A percentile compares a stretch with the other conserved stretches of the same genome.
Evolutionary conservation across 2,888 invertebrate genomes (phyloP).

Genomic region (Drosophila melanosoma): DNA sequence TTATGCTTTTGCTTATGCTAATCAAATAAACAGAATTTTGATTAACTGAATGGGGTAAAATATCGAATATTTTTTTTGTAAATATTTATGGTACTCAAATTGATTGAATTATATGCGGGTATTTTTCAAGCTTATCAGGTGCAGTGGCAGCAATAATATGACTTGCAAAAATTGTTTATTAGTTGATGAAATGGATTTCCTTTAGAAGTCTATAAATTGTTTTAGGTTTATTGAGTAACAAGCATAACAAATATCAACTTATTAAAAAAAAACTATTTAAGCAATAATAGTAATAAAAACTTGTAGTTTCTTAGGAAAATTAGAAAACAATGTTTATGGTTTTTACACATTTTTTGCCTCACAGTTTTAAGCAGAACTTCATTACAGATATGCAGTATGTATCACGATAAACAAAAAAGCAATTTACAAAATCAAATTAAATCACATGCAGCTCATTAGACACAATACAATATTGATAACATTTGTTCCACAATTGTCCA

Average conservation of each 20-base stretch:
- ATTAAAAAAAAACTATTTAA: neutral
- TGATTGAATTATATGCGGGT: neutral
- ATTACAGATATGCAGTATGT: neutral
- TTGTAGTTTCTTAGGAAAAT: neutral
- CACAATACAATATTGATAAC: conserved; percentile 36
- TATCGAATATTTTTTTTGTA: conserved; percentile 6
- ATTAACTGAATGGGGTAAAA: conserved; percentile 15
- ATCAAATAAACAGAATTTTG: conserved; percentile 37
- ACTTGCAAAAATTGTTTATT: neutral
- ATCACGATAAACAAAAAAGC: conserved; percentile 20
- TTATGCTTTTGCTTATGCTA: conserved; percentile 26
- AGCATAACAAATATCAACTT: too few relatives aligned
- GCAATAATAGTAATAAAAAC: neutral
- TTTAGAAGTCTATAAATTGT: neutral
- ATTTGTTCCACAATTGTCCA: conserved; percentile 14
- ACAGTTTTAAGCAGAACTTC: neutral
- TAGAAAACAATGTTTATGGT: neutral
- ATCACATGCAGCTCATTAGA: conserved; percentile 58
- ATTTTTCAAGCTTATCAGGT: neutral
- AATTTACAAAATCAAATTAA: conserved; percentile 28
- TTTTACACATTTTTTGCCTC: neutral
- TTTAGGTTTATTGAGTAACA: neutral
- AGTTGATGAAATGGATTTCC: neutral
- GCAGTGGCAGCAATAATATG: neutral
- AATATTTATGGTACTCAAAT: conserved; percentile 17